phyloP scores from a whole-genome alignment of 2,797 vertebrate species.

The Notamacropus eugenii region DNA sequence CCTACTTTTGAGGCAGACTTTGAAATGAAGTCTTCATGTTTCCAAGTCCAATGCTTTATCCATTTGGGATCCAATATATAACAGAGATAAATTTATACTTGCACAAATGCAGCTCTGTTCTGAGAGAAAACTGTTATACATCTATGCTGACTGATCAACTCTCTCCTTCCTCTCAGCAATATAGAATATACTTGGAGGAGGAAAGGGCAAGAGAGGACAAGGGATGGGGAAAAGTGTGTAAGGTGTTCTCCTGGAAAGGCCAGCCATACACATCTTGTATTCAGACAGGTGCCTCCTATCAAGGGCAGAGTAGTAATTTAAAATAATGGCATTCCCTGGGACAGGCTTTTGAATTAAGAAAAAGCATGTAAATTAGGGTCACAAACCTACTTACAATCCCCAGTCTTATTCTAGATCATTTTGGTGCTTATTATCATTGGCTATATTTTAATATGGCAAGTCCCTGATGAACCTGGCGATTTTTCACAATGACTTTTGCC shows the following conservation, averaged over 20 bases:
- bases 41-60: not conserved
- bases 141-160: not conserved
- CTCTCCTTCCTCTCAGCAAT: not conserved
- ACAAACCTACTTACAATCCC: conserved; percentile 12
- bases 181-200: not conserved
- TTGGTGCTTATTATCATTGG: conserved; percentile 31
- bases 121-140: not conserved
- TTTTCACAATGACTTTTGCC: conserved; percentile 26
- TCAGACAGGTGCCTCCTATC: not conserved
- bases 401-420: not conserved
- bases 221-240: not conserved
- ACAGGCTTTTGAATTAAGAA: conserved; percentile 9
- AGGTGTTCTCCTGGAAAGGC: not conserved
- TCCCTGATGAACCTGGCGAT: not conserved
- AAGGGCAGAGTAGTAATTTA: not conserved
- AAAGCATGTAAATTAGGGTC: not conserved
- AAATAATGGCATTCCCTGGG: not conserved
- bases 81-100: too few relatives aligned
- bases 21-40: not conserved
- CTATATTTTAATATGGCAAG: not conserved
- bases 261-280: not conserved
- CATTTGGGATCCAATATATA: not conserved
- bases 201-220: not conserved
- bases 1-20: not conserved
- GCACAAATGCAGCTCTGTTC: not conserved